Conservation (phyloP, 2,113 vertebrate species). For the Myotis brandtii region DNA sequence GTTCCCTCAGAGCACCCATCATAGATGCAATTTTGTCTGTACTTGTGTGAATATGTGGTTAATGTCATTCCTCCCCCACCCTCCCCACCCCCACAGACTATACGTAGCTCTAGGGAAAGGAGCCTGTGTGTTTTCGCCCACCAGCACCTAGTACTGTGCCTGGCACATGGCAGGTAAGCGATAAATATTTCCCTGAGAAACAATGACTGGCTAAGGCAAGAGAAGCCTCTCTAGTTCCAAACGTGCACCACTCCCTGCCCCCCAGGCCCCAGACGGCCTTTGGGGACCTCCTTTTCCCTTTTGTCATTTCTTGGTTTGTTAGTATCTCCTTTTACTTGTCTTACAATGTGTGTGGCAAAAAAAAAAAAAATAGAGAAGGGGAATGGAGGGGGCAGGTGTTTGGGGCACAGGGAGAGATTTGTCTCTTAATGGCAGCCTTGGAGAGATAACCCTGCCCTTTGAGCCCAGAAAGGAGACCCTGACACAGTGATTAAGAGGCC, state of each 20-base stretch:
- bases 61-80: not conserved
- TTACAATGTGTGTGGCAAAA: not conserved
- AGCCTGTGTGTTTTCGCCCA: not conserved
- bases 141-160: not conserved
- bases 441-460: constrained; percentile 12
- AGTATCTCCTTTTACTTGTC: not conserved
- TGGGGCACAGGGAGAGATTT: not conserved
- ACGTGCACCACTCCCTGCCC: not conserved
- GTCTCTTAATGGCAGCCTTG: not conserved
- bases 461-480: not conserved
- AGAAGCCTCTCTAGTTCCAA: not conserved
- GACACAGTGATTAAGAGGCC: constrained; percentile 40
- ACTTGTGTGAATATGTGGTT: not conserved
- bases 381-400: not conserved
- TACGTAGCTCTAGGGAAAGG: not conserved
- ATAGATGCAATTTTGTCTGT: not conserved
- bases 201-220: not conserved
- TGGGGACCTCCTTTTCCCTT: not conserved
- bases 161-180: not conserved
- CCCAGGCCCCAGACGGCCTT: not conserved
- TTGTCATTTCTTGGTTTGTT: not conserved
- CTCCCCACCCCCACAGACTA: too few species aligned
- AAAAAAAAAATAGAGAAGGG: not conserved
- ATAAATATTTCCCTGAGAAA: not conserved
- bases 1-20: not conserved